Conservation (phyloP, 35 echinoderm and acorn worm genomes). For the Anneissia japonica region DNA sequence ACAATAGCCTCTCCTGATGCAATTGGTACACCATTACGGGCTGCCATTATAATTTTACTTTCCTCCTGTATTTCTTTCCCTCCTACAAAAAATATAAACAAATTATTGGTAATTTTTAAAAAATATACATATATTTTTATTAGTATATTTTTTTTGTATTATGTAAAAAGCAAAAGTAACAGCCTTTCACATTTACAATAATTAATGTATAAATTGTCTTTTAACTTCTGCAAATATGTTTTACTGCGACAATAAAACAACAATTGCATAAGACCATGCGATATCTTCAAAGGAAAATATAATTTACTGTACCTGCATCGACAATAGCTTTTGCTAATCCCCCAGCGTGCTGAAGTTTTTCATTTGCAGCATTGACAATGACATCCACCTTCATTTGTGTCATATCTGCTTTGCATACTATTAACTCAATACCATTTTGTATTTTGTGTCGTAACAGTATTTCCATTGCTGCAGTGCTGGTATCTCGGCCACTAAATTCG, state of each 20-base stretch:
- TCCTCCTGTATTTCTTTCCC: constrained; percentile 27
- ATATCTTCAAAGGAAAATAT: no score
- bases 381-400: constrained; percentile 24
- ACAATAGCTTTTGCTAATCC: constrained; percentile 35
- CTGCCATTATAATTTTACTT: constrained; percentile 5
- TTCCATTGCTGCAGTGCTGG: neutral
- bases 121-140: no score
- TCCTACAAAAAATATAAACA: constrained; percentile 17
- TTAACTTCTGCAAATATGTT: no score
- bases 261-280: no score
- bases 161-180: no score
- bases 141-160: no score
- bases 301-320: constrained; percentile 48
- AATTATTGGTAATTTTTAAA: no score
- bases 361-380: constrained; percentile 52
- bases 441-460: neutral
- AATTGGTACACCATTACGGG: neutral
- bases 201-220: no score
- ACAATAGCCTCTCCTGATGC: constrained; percentile 3
- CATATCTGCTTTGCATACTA: constrained; percentile 43
- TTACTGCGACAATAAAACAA: no score
- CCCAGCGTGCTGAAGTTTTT: constrained; percentile 26
- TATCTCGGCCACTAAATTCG: neutral
- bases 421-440: neutral
- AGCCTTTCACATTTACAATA: no score